phyloP scores from a whole-genome alignment of 1,140 invertebrate genomes.

The Drosophila pectinifera region DNA sequence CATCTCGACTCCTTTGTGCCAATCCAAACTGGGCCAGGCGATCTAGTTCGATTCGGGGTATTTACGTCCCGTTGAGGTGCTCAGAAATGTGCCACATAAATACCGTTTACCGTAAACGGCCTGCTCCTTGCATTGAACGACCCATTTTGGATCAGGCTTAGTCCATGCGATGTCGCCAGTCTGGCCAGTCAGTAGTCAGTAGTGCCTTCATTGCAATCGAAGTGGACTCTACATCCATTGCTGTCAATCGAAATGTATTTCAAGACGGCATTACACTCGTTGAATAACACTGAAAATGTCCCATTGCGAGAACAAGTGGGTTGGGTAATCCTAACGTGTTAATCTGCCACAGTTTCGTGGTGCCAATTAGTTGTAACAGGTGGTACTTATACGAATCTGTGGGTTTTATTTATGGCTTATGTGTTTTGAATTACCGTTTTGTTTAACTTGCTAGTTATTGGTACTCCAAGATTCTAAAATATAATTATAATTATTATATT shows the following conservation, averaged over 20 bases:
- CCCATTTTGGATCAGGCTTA: constrained; percentile 38
- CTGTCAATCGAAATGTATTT: constrained; percentile 11
- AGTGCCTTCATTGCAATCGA: constrained; percentile 6
- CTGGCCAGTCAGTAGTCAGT: constrained; percentile 11
- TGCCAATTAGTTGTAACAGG: not conserved
- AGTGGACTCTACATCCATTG: constrained; percentile 22
- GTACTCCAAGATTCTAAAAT: too few species aligned
- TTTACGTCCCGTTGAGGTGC: constrained; percentile 19
- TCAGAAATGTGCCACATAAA: constrained; percentile 43
- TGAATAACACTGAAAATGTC: constrained; percentile 21
- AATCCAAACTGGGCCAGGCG: constrained; percentile 58
- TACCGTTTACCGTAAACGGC: constrained; percentile 51
- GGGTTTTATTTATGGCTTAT: not conserved
- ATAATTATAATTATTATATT: too few species aligned
- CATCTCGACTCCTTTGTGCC: constrained; percentile 30
- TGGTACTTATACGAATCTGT: not conserved
- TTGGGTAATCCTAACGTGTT: constrained; percentile 31
- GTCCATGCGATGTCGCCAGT: constrained; percentile 3
- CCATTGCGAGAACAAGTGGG: constrained; percentile 22
- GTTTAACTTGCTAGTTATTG: too few species aligned
- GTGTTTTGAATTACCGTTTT: too few species aligned
- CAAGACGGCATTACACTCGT: constrained; percentile 17
- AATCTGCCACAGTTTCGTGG: constrained; percentile 26
- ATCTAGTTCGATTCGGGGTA: constrained; percentile 52
- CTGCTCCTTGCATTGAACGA: constrained; percentile 39